Percentiles rank a stretch among this genome's conserved stretches.
Evolutionary conservation across 2,113 vertebrate genomes (phyloP).

Genomic region (Chloropsis cyanopogon): DNA sequence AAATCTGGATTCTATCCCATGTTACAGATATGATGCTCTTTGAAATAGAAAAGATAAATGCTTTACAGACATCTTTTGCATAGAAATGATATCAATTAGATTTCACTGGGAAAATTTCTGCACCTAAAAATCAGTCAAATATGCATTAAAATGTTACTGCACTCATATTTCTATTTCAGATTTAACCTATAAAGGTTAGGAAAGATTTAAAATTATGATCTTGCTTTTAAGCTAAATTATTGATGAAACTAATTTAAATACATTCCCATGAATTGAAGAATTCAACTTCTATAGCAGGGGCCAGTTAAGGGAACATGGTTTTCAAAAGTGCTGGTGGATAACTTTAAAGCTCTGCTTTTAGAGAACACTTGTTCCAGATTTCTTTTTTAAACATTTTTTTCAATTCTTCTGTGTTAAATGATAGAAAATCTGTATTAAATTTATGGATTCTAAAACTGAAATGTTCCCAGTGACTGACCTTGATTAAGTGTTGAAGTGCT

Average conservation of each 20-base stretch:
- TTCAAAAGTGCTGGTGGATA: constrained; percentile 38
- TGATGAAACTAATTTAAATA: constrained; percentile 68
- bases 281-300: constrained; percentile 68
- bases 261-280: constrained; percentile 70
- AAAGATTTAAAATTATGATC: constrained; percentile 61
- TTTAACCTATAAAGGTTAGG: constrained; percentile 58
- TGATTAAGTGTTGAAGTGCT: constrained; percentile 99
- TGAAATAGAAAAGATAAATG: constrained; percentile 58
- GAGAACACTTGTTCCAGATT: constrained; percentile 18
- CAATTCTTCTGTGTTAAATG: constrained; percentile 40
- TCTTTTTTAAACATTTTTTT: constrained; percentile 50
- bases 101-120: constrained; percentile 67
- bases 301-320: constrained; percentile 68
- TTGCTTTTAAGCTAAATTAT: constrained; percentile 64
- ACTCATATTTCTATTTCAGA: constrained; percentile 56
- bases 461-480: constrained; percentile 90
- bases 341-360: constrained; percentile 55
- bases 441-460: constrained; percentile 69
- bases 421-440: constrained; percentile 52
- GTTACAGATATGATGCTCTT: constrained; percentile 42
- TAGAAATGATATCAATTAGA: constrained; percentile 62
- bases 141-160: constrained; percentile 60
- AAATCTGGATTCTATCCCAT: constrained; percentile 24
- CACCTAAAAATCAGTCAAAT: constrained; percentile 59
- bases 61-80: constrained; percentile 64